A percentile compares a stretch with the other conserved stretches of the same genome.
Conservation (phyloP, 2,113 vertebrate genomes). For the Oplegnathus fasciatus region DNA sequence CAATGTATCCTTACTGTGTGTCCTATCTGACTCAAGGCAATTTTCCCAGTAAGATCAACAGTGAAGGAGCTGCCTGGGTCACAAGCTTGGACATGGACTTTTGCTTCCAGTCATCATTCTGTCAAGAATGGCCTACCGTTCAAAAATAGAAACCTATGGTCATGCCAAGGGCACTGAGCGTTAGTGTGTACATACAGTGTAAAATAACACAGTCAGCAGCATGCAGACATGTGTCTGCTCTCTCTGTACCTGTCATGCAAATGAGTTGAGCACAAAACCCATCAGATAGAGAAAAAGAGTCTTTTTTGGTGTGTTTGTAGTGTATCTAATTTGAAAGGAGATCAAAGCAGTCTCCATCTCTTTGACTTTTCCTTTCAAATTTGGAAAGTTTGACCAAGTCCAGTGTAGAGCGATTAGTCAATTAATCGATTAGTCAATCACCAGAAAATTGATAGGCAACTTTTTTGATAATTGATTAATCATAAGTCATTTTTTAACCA, state of each 20-base stretch:
- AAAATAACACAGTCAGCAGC: conserved; percentile 1
- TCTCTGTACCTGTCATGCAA: background rate
- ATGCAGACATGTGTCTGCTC: background rate
- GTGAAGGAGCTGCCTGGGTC: no score
- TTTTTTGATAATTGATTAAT: no score
- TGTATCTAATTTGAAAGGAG: background rate
- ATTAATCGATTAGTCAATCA: no score
- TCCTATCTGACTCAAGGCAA: background rate
- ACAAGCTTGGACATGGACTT: no score
- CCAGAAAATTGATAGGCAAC: background rate
- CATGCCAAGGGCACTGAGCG: background rate
- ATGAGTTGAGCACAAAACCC: background rate
- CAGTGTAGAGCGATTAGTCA: background rate
- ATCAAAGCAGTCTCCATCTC: background rate
- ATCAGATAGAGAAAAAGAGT: background rate
- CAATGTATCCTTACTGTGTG: background rate
- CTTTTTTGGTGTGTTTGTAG: background rate
- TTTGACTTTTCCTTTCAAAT: background rate
- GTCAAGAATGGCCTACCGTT: no score
- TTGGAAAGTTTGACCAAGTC: background rate
- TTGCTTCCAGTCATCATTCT: background rate
- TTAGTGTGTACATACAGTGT: background rate
- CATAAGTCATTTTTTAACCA: no score
- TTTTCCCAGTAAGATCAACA: no score
- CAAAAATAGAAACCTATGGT: background rate